Conservation (phyloP, 2,888 invertebrate genomes). For the Calliphora vomitoria region DNA sequence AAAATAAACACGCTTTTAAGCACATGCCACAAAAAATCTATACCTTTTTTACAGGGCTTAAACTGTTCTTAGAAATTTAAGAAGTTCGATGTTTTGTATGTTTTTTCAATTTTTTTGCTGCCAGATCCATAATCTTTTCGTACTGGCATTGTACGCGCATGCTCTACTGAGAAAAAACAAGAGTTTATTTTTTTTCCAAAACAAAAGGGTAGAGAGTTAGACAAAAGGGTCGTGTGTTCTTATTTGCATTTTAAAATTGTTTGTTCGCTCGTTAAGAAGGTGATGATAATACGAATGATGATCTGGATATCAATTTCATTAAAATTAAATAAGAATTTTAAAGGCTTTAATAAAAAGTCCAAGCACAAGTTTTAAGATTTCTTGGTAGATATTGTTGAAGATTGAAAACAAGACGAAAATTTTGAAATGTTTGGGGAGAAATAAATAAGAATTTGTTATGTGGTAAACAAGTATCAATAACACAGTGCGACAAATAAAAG, state of each 20-base stretch:
- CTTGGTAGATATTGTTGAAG: background rate
- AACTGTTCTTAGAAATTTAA: conserved; percentile 69
- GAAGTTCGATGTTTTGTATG: conserved; percentile 47
- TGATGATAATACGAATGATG: conserved; percentile 59
- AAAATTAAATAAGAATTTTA: conserved; percentile 55
- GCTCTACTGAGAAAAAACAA: background rate
- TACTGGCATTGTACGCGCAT: conserved; percentile 7
- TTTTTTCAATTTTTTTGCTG: background rate
- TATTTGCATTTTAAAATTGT: conserved; percentile 60
- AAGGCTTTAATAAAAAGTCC: conserved; percentile 3
- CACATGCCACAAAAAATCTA: conserved; percentile 70
- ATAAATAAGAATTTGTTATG: too few species aligned
- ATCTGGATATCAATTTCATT: conserved; percentile 72
- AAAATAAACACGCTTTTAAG: conserved; percentile 68
- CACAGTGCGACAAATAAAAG: too few species aligned
- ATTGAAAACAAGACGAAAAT: background rate
- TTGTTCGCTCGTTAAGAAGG: conserved; percentile 51
- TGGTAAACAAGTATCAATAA: too few species aligned
- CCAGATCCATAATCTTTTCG: conserved; percentile 57
- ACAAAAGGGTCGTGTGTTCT: conserved; percentile 46
- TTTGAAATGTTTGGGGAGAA: too few species aligned
- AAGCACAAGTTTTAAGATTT: background rate
- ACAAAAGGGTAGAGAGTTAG: conserved; percentile 33
- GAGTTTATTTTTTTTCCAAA: background rate
- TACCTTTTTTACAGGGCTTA: conserved; percentile 56